Percentiles rank a stretch among this genome's conserved stretches.
These are phyloP conservation scores for Hexactinellida sp. DNA, from an alignment of 37 sponge, comb jelly and placozoan species.

Conservation along the genomic window DNA sequence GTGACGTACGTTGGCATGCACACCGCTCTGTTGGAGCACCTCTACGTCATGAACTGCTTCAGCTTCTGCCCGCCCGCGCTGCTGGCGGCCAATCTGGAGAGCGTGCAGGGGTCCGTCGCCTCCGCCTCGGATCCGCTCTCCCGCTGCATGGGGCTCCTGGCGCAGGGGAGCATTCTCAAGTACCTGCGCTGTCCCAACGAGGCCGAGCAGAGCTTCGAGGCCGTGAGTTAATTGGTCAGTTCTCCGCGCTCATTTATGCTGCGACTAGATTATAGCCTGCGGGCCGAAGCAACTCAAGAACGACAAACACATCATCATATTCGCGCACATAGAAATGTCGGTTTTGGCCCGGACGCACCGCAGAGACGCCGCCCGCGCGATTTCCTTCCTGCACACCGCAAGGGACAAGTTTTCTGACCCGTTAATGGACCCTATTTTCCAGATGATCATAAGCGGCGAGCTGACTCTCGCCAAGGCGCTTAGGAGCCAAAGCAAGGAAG, in stretches of 20 bases:
- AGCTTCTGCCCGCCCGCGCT: neutral
- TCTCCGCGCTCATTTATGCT: neutral
- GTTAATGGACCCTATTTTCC: neutral
- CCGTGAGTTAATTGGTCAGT: neutral
- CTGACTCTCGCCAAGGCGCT: neutral
- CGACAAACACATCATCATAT: slow-evolving; percentile 68
- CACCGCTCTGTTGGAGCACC: neutral
- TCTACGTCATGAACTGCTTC: neutral
- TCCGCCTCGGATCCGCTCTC: neutral
- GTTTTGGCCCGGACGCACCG: slow-evolving; percentile 5
- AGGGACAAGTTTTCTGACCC: neutral
- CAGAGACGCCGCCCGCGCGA: neutral
- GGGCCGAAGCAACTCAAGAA: slow-evolving; percentile 23
- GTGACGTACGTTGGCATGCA: neutral
- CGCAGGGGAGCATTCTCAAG: neutral
- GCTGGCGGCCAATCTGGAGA: neutral
- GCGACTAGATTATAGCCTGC: neutral
- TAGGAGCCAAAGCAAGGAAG: neutral
- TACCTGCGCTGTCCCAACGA: neutral
- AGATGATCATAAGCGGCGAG: neutral
- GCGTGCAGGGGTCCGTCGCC: neutral
- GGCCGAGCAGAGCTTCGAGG: neutral
- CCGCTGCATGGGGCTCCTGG: neutral
- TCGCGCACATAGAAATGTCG: slow-evolving; percentile 58
- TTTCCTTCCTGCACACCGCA: neutral